Percentiles rank a stretch among this genome's conserved stretches.
Conservation (phyloP, 2,113 vertebrate species). For the Picathartes gymnocephalus region DNA sequence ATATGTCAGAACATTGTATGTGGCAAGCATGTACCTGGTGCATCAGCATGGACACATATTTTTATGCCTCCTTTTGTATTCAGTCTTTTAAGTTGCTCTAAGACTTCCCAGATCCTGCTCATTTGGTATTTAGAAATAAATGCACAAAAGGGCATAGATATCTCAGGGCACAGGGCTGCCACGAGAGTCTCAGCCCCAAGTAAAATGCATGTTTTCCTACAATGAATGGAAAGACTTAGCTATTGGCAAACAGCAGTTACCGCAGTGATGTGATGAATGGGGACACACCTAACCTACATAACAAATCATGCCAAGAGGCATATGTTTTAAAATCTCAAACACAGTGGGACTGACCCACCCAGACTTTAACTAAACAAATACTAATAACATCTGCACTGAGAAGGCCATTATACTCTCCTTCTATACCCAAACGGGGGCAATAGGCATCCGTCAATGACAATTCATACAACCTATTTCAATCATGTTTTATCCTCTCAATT, state of each 20-base stretch:
- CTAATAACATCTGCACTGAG: not conserved
- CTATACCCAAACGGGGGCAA: not conserved
- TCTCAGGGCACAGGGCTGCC: not conserved
- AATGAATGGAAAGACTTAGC: not conserved
- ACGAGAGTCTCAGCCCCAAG: not conserved
- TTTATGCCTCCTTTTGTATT: not conserved
- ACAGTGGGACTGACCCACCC: not conserved
- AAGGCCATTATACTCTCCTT: not conserved
- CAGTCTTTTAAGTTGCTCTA: not conserved
- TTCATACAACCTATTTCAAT: not conserved
- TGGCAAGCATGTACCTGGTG: not conserved
- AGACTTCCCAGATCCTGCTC: not conserved
- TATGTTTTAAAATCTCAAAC: not conserved
- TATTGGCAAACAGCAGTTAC: not conserved
- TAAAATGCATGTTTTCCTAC: not conserved
- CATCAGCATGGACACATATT: not conserved
- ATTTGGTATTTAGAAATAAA: not conserved
- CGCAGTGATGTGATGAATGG: not conserved
- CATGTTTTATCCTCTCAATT: not conserved
- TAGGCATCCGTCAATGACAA: not conserved
- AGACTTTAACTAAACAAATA: not conserved
- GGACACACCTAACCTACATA: not conserved
- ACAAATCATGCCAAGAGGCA: not conserved
- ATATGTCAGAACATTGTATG: fast-evolving
- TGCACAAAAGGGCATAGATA: not conserved